Percentiles rank a stretch among this genome's conserved stretches.
These are phyloP conservation scores for Tachina lurida DNA, from an alignment of 2,888 invertebrate species.

Conservation along the genomic window DNA sequence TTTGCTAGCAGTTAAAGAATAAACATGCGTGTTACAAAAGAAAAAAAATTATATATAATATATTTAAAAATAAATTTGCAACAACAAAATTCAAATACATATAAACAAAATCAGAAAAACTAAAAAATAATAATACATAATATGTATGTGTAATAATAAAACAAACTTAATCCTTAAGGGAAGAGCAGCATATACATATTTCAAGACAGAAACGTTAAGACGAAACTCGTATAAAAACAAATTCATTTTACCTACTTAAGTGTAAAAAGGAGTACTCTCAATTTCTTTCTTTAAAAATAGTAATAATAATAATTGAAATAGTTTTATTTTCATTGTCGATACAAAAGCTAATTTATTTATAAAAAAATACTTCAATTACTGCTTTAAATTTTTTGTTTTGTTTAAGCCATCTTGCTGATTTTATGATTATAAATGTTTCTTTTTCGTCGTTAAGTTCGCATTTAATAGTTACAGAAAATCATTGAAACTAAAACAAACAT, in stretches of 20 bases:
- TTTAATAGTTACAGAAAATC: constrained; percentile 60
- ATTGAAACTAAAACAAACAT: constrained; percentile 25
- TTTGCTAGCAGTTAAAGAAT: constrained; percentile 67
- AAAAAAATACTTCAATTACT: constrained; percentile 35
- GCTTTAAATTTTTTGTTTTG: constrained; percentile 32
- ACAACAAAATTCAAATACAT: constrained; percentile 64
- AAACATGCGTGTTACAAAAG: constrained; percentile 67
- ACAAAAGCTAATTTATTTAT: constrained; percentile 20
- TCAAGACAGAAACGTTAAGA: constrained; percentile 46
- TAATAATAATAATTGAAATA: constrained; percentile 23
- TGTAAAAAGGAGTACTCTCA: constrained; percentile 47
- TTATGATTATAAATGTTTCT: constrained; percentile 11
- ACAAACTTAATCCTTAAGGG: constrained; percentile 59
- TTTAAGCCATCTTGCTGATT: constrained; percentile 43
- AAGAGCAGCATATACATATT: constrained; percentile 65
- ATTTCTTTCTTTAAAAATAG: constrained; percentile 30
- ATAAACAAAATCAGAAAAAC: constrained; percentile 56
- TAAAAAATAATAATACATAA: constrained; percentile 1
- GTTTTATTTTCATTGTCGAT: constrained; percentile 13
- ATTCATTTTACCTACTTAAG: constrained; percentile 60
- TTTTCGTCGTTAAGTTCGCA: constrained; percentile 53
- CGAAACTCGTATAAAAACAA: constrained; percentile 54
- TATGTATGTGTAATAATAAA: constrained; percentile 13
- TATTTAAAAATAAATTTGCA: constrained; percentile 66
- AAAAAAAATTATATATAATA: constrained; percentile 50